Evolutionary conservation across 2,888 invertebrate genomes (phyloP).

Genomic region (Heliconius erato): DNA sequence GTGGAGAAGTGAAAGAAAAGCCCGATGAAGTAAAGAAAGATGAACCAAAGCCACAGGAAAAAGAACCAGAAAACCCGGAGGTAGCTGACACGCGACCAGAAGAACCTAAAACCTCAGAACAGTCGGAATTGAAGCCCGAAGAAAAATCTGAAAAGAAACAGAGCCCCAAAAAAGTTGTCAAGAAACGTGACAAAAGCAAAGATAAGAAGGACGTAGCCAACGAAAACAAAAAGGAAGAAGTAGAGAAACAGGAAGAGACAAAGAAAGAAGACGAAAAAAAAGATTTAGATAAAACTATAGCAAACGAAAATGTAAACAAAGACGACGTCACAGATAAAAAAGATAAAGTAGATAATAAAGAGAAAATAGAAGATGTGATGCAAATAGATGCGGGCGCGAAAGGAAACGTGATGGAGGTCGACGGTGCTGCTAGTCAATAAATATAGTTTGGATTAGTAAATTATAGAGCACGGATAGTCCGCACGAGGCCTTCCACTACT

Average conservation of each 20-base stretch:
- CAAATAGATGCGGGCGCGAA: conserved; percentile 57
- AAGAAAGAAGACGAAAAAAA: conserved; percentile 58
- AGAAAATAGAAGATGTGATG: conserved; percentile 56
- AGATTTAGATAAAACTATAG: conserved; percentile 48
- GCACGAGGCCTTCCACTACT: conserved; percentile 65
- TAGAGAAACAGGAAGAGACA: conserved; percentile 54
- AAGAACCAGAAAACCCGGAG: conserved; percentile 55
- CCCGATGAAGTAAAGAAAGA: conserved; percentile 53
- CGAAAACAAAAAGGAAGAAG: conserved; percentile 65
- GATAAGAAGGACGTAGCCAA: conserved; percentile 70
- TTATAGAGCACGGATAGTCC: conserved; percentile 69
- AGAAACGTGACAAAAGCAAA: conserved; percentile 82
- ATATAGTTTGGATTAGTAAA: conserved; percentile 77
- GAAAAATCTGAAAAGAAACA: conserved; percentile 61
- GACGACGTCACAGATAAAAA: conserved; percentile 60
- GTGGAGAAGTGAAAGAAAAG: conserved; percentile 49
- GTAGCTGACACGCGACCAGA: conserved; percentile 68
- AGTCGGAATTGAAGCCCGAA: conserved; percentile 48
- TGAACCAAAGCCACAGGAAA: conserved; percentile 44
- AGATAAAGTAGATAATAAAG: conserved; percentile 55
- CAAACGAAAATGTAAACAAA: conserved; percentile 53
- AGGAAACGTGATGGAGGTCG: conserved; percentile 78
- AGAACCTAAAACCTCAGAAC: conserved; percentile 58
- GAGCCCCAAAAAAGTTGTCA: conserved; percentile 72
- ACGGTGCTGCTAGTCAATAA: conserved; percentile 84